Base-by-base conservation (phyloP, 1,140 invertebrate genomes). In the Chionoecetes opilio region DNA sequence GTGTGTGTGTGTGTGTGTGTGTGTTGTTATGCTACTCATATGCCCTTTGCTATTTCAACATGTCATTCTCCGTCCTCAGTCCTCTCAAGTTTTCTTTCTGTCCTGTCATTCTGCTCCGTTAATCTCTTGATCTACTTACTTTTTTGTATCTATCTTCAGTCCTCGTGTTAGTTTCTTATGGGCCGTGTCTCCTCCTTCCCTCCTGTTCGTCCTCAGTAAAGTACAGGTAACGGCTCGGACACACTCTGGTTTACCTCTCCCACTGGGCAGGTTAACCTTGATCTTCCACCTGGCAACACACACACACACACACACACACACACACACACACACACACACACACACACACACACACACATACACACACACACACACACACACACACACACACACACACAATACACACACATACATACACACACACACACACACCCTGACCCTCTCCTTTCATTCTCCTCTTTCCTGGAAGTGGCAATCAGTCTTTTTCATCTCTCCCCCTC, bases 1-100 rank as follows among this genome's bases (percentile, higher is more conserved):
- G 63, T 75, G 63, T 75, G 63, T 75, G 63, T 75, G 63, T 75
- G 63, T 75, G 63, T 75, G 63, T 75, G 63, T 75, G 63, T 75
- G 63, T 75, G 63, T 75, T 26, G 63, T 75, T 75, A 75, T 75
- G 63, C 63, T n/a, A n/a, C 21, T 75, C 63, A n/a, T 75, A 21
- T 11, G 26, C 63, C 63, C 63, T 8, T 5, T n/a, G 11, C n/a
- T 75, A n/a, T 75, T 75, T 26, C n/a, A n/a, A 21, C 21, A 11
- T 75, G 21, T 75, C 63, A 75, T 26, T 75, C 8, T 75, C 63
- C 63, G 21, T n/a, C 63, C 63, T 26, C n/a, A 14, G 5, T 46
- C 14, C 41, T 46, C 53, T 75, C 53, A n/a, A 17, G 6, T 75
- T n/a, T 26, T 26, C 21, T n/a, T 75, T 75, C 2, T 26, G 26